Percentiles rank a stretch among this genome's conserved stretches.
Evolutionary conservation across 2,888 invertebrate genomes (phyloP).

Genomic region (Calliphora vomitoria): DNA sequence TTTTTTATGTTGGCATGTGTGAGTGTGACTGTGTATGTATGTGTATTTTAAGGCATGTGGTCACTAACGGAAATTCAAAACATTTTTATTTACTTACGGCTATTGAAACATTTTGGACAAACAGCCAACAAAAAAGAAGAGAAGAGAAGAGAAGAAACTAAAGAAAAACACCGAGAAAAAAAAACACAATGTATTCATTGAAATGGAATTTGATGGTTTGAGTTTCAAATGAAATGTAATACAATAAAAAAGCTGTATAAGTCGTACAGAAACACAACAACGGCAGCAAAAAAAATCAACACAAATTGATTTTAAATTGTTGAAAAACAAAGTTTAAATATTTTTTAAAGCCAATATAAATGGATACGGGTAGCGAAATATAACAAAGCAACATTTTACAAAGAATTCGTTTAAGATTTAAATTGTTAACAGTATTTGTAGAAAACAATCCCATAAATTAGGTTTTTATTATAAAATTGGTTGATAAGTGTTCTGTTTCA

Average conservation of each 20-base stretch:
- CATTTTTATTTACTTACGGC: constrained; percentile 74
- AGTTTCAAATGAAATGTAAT: constrained; percentile 70
- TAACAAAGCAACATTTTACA: neutral
- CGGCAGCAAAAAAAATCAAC: constrained; percentile 4
- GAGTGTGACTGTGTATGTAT: neutral
- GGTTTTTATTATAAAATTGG: too few relatives aligned
- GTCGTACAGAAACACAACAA: constrained; percentile 40
- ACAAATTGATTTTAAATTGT: constrained; percentile 71
- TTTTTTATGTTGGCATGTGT: neutral
- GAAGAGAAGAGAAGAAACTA: constrained; percentile 26
- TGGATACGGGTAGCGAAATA: neutral
- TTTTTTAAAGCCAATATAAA: constrained; percentile 60
- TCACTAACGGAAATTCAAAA: constrained; percentile 73
- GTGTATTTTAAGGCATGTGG: constrained; percentile 65
- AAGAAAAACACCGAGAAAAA: constrained; percentile 44
- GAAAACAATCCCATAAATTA: neutral
- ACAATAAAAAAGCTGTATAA: constrained; percentile 61
- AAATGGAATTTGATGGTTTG: constrained; percentile 70
- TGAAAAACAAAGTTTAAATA: constrained; percentile 63
- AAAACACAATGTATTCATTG: constrained; percentile 58
- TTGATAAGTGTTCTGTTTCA: too few relatives aligned
- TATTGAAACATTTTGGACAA: constrained; percentile 65
- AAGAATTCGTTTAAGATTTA: neutral
- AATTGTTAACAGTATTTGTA: neutral
- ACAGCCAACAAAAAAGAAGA: neutral